Conservation (phyloP, 2,113 vertebrate genomes). For the Hyla sarda region DNA sequence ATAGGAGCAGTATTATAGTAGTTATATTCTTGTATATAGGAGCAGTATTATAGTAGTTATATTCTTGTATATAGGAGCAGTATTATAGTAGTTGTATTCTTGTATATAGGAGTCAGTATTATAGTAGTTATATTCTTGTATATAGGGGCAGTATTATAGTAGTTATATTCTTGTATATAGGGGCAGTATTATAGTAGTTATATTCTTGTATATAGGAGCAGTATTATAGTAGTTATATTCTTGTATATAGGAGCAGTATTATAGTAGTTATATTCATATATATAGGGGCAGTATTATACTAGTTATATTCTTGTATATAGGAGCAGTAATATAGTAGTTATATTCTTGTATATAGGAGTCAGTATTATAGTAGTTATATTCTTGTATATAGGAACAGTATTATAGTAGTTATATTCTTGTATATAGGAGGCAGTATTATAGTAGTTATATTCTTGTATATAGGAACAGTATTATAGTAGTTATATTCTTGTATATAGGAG, state of each 20-base stretch:
- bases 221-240: constrained; percentile 13
- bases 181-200: constrained; percentile 5
- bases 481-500: background rate
- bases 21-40: constrained; percentile 1
- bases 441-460: background rate
- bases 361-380: constrained; percentile 9
- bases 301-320: background rate
- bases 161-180: background rate
- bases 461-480: background rate
- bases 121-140: constrained; percentile 9
- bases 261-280: constrained; percentile 5
- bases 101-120: background rate
- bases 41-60: constrained; percentile 2
- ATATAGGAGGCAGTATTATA: background rate
- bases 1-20: constrained; percentile 1
- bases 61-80: background rate
- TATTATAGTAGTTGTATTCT: background rate
- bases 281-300: background rate
- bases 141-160: background rate
- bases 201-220: background rate
- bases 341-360: too few species aligned
- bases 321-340: too few species aligned
- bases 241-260: background rate
- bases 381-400: background rate
- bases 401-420: background rate